A percentile compares a stretch with the other conserved stretches of the same genome.
Conservation (phyloP, 1,140 invertebrate genomes). For the Dendrolimus punctatus region DNA sequence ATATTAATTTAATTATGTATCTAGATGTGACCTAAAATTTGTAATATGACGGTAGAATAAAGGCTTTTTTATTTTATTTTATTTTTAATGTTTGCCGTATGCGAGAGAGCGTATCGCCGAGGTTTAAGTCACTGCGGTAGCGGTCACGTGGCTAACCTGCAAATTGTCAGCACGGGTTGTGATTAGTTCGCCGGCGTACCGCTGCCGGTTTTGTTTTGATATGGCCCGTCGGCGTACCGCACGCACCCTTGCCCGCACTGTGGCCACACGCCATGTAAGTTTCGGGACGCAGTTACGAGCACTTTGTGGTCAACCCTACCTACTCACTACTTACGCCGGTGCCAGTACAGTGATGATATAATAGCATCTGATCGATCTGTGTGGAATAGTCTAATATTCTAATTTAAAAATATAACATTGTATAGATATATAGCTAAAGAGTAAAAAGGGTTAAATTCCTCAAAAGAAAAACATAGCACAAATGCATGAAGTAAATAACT, state of each 20-base stretch:
- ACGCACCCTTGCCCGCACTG: slow-evolving; percentile 9
- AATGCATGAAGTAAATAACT: too few relatives aligned
- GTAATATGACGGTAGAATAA: too few relatives aligned
- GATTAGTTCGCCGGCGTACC: slow-evolving; percentile 41
- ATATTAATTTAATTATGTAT: too few relatives aligned
- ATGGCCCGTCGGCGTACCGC: slow-evolving; percentile 23
- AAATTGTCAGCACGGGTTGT: slow-evolving; percentile 43
- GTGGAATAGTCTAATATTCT: neutral
- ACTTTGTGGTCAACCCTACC: slow-evolving; percentile 31
- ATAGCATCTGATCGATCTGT: neutral
- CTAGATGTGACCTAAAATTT: too few relatives aligned
- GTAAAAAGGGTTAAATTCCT: too few relatives aligned
- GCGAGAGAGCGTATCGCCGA: neutral
- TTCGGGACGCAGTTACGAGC: slow-evolving; percentile 38
- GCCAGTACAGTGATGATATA: neutral
- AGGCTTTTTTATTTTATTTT: neutral
- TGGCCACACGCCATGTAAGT: slow-evolving; percentile 37
- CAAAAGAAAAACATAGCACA: too few relatives aligned
- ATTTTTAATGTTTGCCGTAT: neutral
- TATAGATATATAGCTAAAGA: too few relatives aligned
- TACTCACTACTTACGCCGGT: neutral
- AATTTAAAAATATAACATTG: too few relatives aligned
- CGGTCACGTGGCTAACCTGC: slow-evolving; percentile 50
- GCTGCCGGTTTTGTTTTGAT: slow-evolving; percentile 41
- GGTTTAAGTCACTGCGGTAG: slow-evolving; percentile 17